These are phyloP conservation scores for Drosophila baimaii DNA, from an alignment of 1,140 invertebrate genomes.

Conservation along the genomic window DNA sequence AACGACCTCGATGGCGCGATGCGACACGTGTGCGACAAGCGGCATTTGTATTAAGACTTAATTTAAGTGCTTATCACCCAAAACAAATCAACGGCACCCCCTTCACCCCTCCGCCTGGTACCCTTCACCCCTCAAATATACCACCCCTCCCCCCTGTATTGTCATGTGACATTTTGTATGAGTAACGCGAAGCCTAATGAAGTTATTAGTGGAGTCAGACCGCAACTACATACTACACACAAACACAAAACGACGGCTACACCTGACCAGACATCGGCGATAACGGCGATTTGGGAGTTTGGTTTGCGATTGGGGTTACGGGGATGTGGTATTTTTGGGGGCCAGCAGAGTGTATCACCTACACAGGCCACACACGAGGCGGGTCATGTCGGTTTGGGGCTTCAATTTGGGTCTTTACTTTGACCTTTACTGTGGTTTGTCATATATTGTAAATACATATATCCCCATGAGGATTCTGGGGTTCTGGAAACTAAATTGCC, in stretches of 20 bases:
- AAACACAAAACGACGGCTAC: not conserved
- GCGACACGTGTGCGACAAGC: constrained; percentile 83
- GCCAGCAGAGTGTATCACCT: not conserved
- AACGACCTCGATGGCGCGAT: constrained; percentile 34
- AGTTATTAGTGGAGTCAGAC: constrained; percentile 61
- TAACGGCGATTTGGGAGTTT: constrained; percentile 3
- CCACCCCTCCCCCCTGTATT: constrained; percentile 7
- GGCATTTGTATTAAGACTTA: constrained; percentile 84
- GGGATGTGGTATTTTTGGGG: not conserved
- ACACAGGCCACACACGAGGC: not conserved
- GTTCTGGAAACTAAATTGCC: too few relatives aligned
- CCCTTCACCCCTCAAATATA: not conserved
- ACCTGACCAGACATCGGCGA: constrained; percentile 40
- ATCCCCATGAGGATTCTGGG: too few relatives aligned
- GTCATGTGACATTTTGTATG: constrained; percentile 68
- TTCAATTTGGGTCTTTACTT: not conserved
- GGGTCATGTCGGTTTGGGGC: too few relatives aligned
- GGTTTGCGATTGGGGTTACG: not conserved
- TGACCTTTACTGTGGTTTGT: too few relatives aligned
- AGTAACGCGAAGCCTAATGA: constrained; percentile 71
- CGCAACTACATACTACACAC: too few relatives aligned
- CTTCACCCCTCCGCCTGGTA: not conserved
- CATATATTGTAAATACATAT: too few relatives aligned
- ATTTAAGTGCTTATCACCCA: constrained; percentile 83
- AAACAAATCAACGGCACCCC: constrained; percentile 75